Evolutionary conservation across 2,113 vertebrate species (phyloP), one percentile per base, ranked within the genome.

Genomic region (Blennius ocellaris): DNA sequence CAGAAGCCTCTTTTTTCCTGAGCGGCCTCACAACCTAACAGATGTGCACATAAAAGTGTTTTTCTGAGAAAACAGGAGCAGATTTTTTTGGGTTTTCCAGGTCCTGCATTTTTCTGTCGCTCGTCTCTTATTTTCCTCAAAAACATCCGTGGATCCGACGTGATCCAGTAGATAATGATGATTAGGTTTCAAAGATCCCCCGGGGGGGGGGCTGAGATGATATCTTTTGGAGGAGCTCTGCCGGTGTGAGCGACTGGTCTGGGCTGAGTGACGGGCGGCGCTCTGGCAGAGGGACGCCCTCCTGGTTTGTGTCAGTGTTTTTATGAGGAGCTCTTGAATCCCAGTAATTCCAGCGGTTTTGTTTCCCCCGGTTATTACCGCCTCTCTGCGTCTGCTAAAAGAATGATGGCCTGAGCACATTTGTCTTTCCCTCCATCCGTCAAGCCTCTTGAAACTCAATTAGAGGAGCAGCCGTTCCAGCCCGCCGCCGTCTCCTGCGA

Each of bases 361-460:
- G 60, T 58, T 73, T 69, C 69, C 65, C 48, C 39, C 2, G 17
- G 63, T 52, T 65, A 70, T 54, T 45, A 6, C 52, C 7, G 11
- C 47, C 53, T 58, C 56, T 43, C 65, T 7, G 47, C 0, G 54
- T 60, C 60, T 50, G 51, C 52, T 76, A 74, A 62, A 17, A 40
- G 73, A 84, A 47, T 44, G 47, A 67, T 17, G 64, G n/a, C 59
- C 62, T 7, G 64, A 60, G 54, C 63, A 45, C 73, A 52, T 82
- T 73, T 5, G 44, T 80, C 54, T 80, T 43, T 41, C 7, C 59
- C 58, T 77, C 43, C 39, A 50, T 73, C 78, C 49, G 8, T 50
- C 49, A 72, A 61, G 69, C 66, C 70, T 85, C 66, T 70, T 84
- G 82, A 81, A 85, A 81, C 60, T 85, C 69, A 76, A 69, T 84